Evolutionary conservation across 2,797 vertebrate species (phyloP).

Genomic region (Parotocinclus haroldoi): DNA sequence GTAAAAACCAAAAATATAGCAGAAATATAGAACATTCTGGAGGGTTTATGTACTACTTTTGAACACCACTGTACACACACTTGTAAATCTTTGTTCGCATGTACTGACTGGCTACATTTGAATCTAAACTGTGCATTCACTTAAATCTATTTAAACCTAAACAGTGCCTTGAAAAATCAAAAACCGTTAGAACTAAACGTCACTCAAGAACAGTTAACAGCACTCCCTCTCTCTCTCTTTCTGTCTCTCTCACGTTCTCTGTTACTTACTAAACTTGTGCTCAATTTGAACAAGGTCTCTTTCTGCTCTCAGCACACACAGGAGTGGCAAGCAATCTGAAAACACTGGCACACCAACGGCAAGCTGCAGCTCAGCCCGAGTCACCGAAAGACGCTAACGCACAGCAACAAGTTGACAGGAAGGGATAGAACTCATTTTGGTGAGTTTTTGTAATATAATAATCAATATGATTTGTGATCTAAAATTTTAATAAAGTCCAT

Average conservation of each 20-base stretch:
- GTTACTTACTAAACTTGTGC: slow-evolving; percentile 1
- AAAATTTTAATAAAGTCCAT: not conserved
- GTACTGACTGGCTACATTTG: no score
- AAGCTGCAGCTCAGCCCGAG: slow-evolving; percentile 28
- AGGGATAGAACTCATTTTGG: slow-evolving; percentile 28
- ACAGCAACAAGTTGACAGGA: slow-evolving; percentile 44
- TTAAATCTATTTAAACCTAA: not conserved
- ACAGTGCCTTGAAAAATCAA: slow-evolving; percentile 12
- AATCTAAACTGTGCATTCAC: no score
- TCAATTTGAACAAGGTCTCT: slow-evolving; percentile 59
- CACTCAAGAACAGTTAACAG: slow-evolving; percentile 22
- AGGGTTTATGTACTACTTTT: no score
- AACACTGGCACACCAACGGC: slow-evolving; percentile 28
- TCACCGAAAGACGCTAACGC: slow-evolving; percentile 49
- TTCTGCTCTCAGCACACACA: slow-evolving; percentile 69
- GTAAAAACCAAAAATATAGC: no score
- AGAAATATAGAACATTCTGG: no score
- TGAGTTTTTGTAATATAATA: slow-evolving; percentile 11
- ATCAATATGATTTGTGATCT: not conserved
- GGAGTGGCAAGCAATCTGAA: slow-evolving; percentile 58
- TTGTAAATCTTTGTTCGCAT: not conserved
- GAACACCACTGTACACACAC: no score
- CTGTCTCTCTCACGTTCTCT: slow-evolving; percentile 21
- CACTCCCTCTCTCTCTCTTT: slow-evolving; percentile 9
- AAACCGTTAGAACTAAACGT: slow-evolving; percentile 6